A percentile compares a stretch with the other conserved stretches of the same genome.
These are phyloP conservation scores for Terebella lapidaria DNA, from an alignment of 2,888 invertebrate species.

Conservation along the genomic window DNA sequence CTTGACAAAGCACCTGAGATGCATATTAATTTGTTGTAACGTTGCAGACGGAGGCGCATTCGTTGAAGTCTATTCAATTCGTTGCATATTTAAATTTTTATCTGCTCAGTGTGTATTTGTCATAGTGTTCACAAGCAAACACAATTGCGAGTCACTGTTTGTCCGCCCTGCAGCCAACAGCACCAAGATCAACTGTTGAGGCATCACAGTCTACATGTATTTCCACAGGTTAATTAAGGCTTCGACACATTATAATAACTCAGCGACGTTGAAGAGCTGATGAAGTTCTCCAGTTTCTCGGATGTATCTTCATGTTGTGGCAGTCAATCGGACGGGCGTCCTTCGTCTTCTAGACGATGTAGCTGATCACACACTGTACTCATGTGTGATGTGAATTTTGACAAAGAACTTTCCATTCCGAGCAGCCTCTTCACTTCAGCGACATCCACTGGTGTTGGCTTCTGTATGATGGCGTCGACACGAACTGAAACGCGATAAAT, in stretches of 20 bases:
- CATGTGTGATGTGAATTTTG: background rate
- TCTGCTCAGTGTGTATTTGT: slow-evolving; percentile 39
- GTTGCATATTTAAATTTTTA: slow-evolving; percentile 31
- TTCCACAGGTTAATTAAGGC: no score
- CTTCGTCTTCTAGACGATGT: background rate
- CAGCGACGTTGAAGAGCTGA: slow-evolving; percentile 11
- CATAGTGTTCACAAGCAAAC: slow-evolving; percentile 45
- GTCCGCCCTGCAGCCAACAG: slow-evolving; percentile 33
- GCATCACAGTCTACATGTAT: background rate
- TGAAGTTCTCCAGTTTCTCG: background rate
- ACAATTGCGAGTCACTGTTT: slow-evolving; percentile 43
- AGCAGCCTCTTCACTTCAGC: background rate
- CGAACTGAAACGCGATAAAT: no score
- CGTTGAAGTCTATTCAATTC: slow-evolving; percentile 31
- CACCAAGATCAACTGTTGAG: slow-evolving; percentile 13
- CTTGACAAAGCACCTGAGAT: slow-evolving; percentile 15
- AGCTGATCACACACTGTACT: background rate
- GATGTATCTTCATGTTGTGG: background rate
- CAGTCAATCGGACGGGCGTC: background rate
- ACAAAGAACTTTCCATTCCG: background rate
- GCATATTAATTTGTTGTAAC: slow-evolving; percentile 30
- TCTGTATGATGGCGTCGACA: no score
- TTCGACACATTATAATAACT: background rate
- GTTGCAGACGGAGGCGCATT: slow-evolving; percentile 39
- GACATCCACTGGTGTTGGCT: background rate